Percentiles rank a stretch among this genome's conserved stretches.
These are phyloP conservation scores for Forbesichthys papilliferus DNA, from an alignment of 2,113 vertebrate species.

Conservation along the genomic window DNA sequence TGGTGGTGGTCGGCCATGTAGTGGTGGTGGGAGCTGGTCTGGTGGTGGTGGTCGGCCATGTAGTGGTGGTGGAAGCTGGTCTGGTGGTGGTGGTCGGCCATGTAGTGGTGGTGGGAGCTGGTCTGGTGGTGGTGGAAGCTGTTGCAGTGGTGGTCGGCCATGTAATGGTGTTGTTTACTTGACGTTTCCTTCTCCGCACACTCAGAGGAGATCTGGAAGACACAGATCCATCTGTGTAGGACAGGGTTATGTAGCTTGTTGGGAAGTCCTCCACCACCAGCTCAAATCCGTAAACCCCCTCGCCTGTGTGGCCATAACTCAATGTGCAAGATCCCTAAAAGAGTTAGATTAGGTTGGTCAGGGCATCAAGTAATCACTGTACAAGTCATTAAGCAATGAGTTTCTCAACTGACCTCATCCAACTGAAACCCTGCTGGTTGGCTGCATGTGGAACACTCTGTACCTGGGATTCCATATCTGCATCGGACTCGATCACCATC, in stretches of 20 bases:
- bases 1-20: too few species aligned
- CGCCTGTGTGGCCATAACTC: background rate
- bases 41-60: too few species aligned
- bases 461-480: slow-evolving; percentile 39
- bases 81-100: too few species aligned
- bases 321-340: slow-evolving; percentile 51
- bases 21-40: too few species aligned
- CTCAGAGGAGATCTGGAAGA: slow-evolving; percentile 21
- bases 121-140: too few species aligned
- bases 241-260: slow-evolving; percentile 22
- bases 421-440: slow-evolving; percentile 52
- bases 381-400: too few species aligned
- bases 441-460: slow-evolving; percentile 42
- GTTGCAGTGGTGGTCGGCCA: background rate
- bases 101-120: too few species aligned
- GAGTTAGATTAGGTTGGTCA: too few species aligned
- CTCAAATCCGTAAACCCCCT: slow-evolving; percentile 21
- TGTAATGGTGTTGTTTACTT: too few species aligned
- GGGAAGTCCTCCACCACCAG: slow-evolving; percentile 64
- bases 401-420: slow-evolving; percentile 51
- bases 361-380: too few species aligned
- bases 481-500: slow-evolving; percentile 70
- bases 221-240: slow-evolving; percentile 43
- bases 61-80: too few species aligned
- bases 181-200: too few species aligned